phyloP scores from a whole-genome alignment of 2,888 invertebrate genomes.

The Polymixis flavicincta region DNA sequence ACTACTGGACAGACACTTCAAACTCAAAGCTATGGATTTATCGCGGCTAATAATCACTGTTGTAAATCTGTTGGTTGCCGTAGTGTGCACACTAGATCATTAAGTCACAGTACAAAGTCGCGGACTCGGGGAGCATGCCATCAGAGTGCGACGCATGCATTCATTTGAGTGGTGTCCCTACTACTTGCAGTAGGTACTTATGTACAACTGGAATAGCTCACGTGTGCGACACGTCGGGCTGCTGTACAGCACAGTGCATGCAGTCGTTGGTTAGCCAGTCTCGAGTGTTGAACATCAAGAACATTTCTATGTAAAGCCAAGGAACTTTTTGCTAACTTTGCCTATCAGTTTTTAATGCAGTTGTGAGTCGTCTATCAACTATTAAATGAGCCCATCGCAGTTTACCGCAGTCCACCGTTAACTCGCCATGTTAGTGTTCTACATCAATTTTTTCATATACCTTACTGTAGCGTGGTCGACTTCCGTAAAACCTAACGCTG shows the following conservation, averaged over 20 bases:
- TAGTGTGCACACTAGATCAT: slow-evolving; percentile 11
- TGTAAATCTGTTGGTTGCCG: slow-evolving; percentile 50
- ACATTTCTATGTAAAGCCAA: background rate
- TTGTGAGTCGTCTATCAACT: background rate
- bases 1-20: slow-evolving; percentile 63
- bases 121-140: background rate
- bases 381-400: background rate
- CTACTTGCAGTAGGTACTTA: background rate
- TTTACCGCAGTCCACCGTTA: background rate
- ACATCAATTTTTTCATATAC: background rate
- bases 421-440: background rate
- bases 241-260: background rate
- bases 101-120: slow-evolving; percentile 19
- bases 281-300: background rate
- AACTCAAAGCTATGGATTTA: slow-evolving; percentile 67
- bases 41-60: slow-evolving; percentile 59
- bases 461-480: no score
- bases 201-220: background rate
- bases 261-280: background rate
- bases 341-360: background rate
- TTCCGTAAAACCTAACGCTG: background rate
- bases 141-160: slow-evolving; percentile 6
- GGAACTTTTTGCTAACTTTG: background rate
- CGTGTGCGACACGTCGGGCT: background rate
- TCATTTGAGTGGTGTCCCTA: background rate